These are phyloP conservation scores for Tragelaphus strepsiceros DNA, from an alignment of 2,113 vertebrate genomes.

Conservation along the genomic window DNA sequence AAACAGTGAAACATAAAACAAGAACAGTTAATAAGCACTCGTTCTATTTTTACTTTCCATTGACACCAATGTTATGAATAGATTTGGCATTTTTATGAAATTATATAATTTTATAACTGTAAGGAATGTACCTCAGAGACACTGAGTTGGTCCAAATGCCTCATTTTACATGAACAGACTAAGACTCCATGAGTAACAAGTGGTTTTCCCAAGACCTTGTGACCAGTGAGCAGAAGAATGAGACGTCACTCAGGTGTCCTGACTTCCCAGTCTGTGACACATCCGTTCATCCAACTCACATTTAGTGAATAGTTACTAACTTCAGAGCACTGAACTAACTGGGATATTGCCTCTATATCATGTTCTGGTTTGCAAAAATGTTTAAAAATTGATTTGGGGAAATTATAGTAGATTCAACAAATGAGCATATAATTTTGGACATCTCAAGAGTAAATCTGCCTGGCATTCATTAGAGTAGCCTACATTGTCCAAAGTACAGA, in stretches of 20 bases:
- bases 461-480: background rate
- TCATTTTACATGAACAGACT: slow-evolving; percentile 5
- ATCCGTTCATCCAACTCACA: background rate
- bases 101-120: background rate
- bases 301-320: background rate
- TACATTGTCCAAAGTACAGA: background rate
- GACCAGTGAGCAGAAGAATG: background rate
- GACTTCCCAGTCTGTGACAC: background rate
- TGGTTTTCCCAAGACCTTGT: background rate
- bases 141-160: background rate
- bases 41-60: background rate
- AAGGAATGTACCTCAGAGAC: background rate
- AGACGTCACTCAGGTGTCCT: background rate
- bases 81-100: background rate
- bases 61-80: background rate
- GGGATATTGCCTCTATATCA: background rate
- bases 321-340: background rate
- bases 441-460: background rate
- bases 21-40: background rate
- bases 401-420: background rate
- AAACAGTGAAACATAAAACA: background rate
- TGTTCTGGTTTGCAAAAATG: background rate
- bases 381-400: slow-evolving; percentile 25
- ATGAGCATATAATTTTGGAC: background rate
- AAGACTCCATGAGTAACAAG: background rate